These are phyloP conservation scores for Mamestra brassicae DNA, from an alignment of 2,888 invertebrate species.

Conservation along the genomic window DNA sequence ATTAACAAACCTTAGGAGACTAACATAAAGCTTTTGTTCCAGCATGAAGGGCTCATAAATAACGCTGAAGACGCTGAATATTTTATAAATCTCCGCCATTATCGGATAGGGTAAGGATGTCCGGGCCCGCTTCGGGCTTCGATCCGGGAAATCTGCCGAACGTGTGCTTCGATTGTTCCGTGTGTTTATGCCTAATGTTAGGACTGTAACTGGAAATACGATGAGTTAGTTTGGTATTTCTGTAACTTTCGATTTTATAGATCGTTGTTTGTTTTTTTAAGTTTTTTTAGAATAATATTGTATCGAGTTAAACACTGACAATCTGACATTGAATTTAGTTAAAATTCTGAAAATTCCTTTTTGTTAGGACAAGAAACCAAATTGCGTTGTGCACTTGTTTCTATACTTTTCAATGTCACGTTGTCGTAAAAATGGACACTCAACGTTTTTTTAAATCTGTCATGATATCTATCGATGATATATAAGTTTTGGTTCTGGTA, in stretches of 20 bases:
- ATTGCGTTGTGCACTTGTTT: neutral
- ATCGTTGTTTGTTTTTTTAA: no score
- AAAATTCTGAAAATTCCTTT: neutral
- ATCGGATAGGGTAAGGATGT: conserved; percentile 84
- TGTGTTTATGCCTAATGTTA: conserved; percentile 54
- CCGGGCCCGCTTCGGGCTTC: conserved; percentile 77
- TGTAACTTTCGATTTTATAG: neutral
- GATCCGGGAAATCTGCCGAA: conserved; percentile 79
- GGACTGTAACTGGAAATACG: neutral
- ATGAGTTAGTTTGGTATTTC: neutral
- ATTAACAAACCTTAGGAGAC: conserved; percentile 71
- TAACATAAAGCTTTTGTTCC: conserved; percentile 77
- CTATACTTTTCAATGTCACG: no score
- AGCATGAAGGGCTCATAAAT: conserved; percentile 82
- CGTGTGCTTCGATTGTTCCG: conserved; percentile 63
- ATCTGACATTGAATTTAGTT: no score
- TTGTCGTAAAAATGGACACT: no score
- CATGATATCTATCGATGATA: no score
- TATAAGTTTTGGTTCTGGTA: no score
- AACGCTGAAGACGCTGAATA: conserved; percentile 84
- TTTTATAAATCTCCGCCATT: conserved; percentile 85
- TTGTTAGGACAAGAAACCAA: neutral
- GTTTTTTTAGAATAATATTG: no score
- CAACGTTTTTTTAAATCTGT: no score
- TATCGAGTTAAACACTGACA: no score